Evolutionary conservation across 2,113 vertebrate species (phyloP).

Genomic region (Cynoglossus semilaevis): DNA sequence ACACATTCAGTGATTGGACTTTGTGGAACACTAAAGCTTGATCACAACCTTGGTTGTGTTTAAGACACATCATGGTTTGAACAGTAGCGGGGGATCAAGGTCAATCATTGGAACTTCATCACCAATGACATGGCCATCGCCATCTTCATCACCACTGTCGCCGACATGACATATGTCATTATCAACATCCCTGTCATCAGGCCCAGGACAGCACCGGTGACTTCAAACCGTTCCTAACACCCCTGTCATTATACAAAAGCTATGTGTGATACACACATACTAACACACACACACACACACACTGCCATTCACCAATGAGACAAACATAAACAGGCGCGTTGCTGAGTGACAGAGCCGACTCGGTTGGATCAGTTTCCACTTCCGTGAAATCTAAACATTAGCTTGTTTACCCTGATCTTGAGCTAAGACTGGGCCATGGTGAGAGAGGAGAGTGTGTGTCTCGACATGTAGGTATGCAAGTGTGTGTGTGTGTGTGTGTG

Average conservation of each 20-base stretch:
- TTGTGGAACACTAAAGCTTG: too few relatives aligned
- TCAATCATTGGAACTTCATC: too few relatives aligned
- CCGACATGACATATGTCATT: background rate
- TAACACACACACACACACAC: slow-evolving; percentile 22
- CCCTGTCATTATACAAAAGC: background rate
- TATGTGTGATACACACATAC: slow-evolving; percentile 6
- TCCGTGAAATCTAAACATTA: slow-evolving; percentile 70
- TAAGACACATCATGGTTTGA: too few relatives aligned
- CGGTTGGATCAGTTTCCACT: slow-evolving; percentile 63
- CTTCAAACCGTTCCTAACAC: slow-evolving; percentile 5
- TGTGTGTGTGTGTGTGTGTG: slow-evolving; percentile 9
- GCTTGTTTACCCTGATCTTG: slow-evolving; percentile 61
- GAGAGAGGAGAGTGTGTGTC: background rate
- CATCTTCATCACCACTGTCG: background rate
- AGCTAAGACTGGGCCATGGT: slow-evolving; percentile 25
- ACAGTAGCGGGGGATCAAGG: too few relatives aligned
- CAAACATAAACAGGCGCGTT: slow-evolving; percentile 61
- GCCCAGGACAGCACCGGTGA: background rate
- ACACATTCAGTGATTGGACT: too few relatives aligned
- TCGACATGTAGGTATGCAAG: slow-evolving; percentile 1
- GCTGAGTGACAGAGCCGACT: slow-evolving; percentile 63
- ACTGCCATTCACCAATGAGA: slow-evolving; percentile 47
- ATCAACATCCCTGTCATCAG: background rate
- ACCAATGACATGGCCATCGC: background rate
- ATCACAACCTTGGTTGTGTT: too few relatives aligned